Evolutionary conservation across 1,140 invertebrate species (phyloP), one percentile per base, ranked within the genome.

Genomic region (Cepaea nemoralis): DNA sequence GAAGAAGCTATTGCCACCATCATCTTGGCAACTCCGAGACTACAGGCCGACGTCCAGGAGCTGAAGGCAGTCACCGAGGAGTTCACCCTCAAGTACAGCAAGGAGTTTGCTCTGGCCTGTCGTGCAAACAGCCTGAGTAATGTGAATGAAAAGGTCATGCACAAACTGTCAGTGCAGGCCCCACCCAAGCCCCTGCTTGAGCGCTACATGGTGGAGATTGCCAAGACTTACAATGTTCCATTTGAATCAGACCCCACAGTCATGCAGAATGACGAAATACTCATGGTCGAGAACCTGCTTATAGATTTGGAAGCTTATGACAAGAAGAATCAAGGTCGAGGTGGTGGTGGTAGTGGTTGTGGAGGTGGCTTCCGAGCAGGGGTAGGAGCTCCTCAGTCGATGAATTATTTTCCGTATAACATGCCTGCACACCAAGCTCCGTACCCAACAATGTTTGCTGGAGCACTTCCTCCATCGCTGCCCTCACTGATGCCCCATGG

Each of bases 131-230:
- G 83, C 33, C 87, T 92, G 45, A 91, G 95, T 79, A 96, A 95
- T 40, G 96, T 99, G 40, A 98, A 96, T 88, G 96, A 98, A 83
- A 99, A 99, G 91, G 77, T 79, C 22, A 97, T 98, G 91, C 96
- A 98, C 88, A 99, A 99, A 93, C 93, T 99, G 90, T 95, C 96
- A 50, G 95, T 99, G 3, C 97, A 99, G 88, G 97, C 97, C 63
- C 99, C 99, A 6, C 96, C 97, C 0, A 99, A 98, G 90, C 92
- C 98, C 77, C 92, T 99, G 16, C 96, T 99, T 66, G 99, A 99
- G 90, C 97, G 96, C 69, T 93, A 93, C 84, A 89, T 93, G 87
- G 90, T 93, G 63, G 98, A 99, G 92, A 99, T 99, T 85, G 97
- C 98, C 5, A 98, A 97, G 89, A 97, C 96, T 90, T 91, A 90